These are phyloP conservation scores for Hoplostethus atlanticus DNA, from an alignment of 2,797 vertebrate genomes.

Conservation along the genomic window DNA sequence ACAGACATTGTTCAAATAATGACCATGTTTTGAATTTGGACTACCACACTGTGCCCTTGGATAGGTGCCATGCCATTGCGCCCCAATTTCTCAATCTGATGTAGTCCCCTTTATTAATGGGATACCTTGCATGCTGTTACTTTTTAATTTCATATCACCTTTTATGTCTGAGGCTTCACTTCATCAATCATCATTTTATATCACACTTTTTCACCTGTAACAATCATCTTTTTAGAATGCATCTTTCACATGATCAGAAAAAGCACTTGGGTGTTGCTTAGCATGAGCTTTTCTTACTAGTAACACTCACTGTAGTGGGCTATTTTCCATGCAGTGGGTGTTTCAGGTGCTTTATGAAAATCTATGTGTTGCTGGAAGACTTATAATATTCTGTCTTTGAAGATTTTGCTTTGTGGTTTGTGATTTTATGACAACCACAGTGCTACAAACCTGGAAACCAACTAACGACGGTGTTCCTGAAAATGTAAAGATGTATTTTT, in stretches of 20 bases:
- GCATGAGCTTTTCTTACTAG: constrained; percentile 29
- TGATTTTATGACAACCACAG: neutral
- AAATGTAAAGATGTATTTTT: neutral
- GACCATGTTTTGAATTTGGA: no score
- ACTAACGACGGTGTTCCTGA: no score
- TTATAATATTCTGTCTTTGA: neutral
- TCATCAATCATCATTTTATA: neutral
- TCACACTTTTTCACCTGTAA: neutral
- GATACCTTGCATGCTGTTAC: neutral
- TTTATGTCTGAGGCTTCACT: neutral
- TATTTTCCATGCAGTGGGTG: neutral
- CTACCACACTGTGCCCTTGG: no score
- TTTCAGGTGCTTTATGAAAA: constrained; percentile 20
- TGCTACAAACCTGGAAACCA: neutral
- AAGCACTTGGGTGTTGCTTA: constrained; percentile 19
- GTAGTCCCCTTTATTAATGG: neutral
- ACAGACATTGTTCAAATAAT: no score
- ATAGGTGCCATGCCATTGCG: no score
- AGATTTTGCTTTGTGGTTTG: neutral
- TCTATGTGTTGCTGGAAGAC: constrained; percentile 47
- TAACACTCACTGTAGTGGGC: neutral
- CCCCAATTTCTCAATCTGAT: neutral
- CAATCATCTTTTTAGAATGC: neutral
- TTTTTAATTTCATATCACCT: neutral
- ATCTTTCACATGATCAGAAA: neutral